Conservation (phyloP, 2,797 vertebrate species). For the Tauraco hartlaubi region DNA sequence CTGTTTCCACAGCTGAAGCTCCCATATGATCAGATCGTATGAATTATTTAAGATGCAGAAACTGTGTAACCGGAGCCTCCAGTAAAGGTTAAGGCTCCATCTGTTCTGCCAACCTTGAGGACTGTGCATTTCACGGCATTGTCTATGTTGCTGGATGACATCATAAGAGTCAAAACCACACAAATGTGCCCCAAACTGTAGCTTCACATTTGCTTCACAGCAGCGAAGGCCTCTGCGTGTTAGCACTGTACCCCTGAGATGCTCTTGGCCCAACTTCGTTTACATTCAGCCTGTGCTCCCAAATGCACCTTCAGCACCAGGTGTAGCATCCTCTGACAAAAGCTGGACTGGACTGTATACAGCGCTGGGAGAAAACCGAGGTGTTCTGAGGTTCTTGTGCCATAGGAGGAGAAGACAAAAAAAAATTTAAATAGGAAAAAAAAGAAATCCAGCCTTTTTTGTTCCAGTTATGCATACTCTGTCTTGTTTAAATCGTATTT, state of each 20-base stretch:
- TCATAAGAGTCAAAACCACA: constrained; percentile 30
- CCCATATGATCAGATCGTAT: constrained; percentile 69
- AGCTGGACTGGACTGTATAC: neutral
- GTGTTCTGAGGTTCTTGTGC: neutral
- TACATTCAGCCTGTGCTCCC: neutral
- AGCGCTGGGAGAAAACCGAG: neutral
- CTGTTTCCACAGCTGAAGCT: constrained; percentile 77
- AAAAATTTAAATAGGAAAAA: neutral
- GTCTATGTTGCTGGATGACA: constrained; percentile 60
- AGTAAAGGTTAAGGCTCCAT: constrained; percentile 66
- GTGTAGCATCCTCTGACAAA: neutral
- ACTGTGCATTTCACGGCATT: constrained; percentile 55
- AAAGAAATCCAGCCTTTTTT: neutral
- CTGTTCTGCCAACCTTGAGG: constrained; percentile 72
- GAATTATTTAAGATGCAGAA: constrained; percentile 79
- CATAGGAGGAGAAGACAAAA: neutral
- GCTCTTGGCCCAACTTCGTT: neutral
- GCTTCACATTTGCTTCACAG: constrained; percentile 49
- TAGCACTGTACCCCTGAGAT: neutral
- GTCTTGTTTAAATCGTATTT: neutral
- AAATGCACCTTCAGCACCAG: neutral
- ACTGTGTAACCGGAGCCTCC: constrained; percentile 74
- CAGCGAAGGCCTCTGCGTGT: neutral
- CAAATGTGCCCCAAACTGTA: neutral
- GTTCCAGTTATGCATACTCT: neutral